These are phyloP conservation scores for Ctenopoma kingsleyae DNA, from an alignment of 2,797 vertebrate species.

Conservation along the genomic window DNA sequence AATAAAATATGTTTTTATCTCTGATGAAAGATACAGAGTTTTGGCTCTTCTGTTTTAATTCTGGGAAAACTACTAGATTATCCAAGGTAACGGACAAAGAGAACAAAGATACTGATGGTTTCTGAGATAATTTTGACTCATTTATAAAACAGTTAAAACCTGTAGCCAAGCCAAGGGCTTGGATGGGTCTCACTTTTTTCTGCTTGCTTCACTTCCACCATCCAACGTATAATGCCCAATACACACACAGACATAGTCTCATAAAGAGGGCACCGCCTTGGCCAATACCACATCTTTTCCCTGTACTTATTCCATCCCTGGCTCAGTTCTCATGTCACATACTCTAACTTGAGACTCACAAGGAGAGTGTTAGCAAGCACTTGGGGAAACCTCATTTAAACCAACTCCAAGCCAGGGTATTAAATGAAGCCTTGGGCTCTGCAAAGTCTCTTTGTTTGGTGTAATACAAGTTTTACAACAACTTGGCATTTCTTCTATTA, in stretches of 20 bases:
- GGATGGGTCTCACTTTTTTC: neutral
- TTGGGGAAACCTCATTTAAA: neutral
- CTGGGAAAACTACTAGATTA: neutral
- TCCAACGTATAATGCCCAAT: neutral
- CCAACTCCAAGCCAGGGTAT: neutral
- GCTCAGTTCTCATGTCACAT: slow-evolving; percentile 6
- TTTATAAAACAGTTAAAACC: neutral
- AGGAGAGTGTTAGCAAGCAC: slow-evolving; percentile 1
- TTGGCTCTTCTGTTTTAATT: neutral
- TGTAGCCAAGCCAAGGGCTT: neutral
- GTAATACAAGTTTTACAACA: neutral
- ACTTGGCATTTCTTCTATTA: neutral
- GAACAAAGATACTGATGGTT: neutral
- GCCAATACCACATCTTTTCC: neutral
- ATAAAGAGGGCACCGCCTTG: neutral
- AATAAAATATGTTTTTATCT: slow-evolving; percentile 5
- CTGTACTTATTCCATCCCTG: neutral
- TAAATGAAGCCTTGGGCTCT: neutral
- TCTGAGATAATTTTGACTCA: neutral
- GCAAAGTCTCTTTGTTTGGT: neutral
- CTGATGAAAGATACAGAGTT: neutral
- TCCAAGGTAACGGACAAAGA: neutral
- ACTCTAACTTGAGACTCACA: neutral
- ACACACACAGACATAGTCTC: neutral
- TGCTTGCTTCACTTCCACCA: slow-evolving; percentile 1